Conservation (phyloP, 2,888 invertebrate species). For the Habrosyne pyritoides region DNA sequence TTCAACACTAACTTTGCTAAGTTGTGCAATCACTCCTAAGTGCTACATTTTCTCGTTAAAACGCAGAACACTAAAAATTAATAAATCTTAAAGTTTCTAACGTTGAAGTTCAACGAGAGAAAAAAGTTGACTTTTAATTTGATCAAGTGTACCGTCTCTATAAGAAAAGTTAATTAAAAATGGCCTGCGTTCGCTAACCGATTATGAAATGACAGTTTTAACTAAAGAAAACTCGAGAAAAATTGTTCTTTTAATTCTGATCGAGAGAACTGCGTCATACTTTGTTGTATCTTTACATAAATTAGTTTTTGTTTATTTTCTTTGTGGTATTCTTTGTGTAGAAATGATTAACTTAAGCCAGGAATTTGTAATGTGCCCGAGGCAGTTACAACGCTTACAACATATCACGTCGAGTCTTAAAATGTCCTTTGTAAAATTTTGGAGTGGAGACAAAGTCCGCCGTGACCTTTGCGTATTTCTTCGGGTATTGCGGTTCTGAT, state of each 20-base stretch:
- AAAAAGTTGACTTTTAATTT: conserved; percentile 26
- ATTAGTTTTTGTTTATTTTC: neutral
- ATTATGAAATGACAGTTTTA: conserved; percentile 26
- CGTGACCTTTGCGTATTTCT: no score
- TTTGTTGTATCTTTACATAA: neutral
- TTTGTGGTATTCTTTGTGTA: no score
- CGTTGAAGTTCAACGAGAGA: neutral
- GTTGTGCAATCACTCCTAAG: conserved; percentile 2
- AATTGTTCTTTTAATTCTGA: neutral
- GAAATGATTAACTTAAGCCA: no score
- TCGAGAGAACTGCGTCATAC: neutral
- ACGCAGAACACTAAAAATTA: neutral
- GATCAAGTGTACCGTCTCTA: conserved; percentile 36
- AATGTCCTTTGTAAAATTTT: no score
- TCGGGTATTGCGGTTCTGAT: no score
- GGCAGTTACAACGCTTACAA: no score
- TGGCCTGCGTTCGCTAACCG: conserved; percentile 33
- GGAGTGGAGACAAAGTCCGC: no score
- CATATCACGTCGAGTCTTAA: no score
- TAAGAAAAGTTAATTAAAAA: conserved; percentile 52
- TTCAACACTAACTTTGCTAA: neutral
- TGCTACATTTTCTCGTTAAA: conserved; percentile 1
- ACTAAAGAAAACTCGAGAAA: neutral
- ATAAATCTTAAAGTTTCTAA: neutral
- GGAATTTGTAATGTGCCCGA: no score